Base-by-base conservation (phyloP, 2,113 vertebrate species). In the Alaudala cheleensis region DNA sequence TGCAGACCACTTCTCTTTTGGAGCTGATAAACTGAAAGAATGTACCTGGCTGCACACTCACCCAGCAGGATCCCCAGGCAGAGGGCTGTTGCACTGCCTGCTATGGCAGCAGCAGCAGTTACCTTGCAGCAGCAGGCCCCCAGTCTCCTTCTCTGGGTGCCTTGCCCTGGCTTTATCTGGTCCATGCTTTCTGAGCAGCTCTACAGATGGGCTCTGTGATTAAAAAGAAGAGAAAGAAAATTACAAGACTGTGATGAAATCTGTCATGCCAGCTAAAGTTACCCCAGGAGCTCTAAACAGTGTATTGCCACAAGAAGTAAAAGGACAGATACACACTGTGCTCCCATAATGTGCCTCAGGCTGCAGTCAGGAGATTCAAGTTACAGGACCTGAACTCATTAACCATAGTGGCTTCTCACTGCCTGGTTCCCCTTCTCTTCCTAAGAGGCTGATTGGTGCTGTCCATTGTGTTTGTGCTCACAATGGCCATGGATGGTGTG, bases 11-110 rank as follows among this genome's bases (percentile, higher is more conserved):
- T 80, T 45, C 23, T 81, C 21, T 64, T 73, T n/a, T 47, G 44
- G 47, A 86, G 66, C 29, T 69, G 34, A 37, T 24, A 24, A 81
- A 66, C 25, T 20, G n/a, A 17, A 42, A 25, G 39, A 9, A 53
- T 1, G 2, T 4, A 19, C 11, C 16, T 6, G 0, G n/a, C 6
- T 12, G 51, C 44, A 26, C 72, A 96, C 98, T 98, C 91, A 98
- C 98, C 98, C 91, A 97, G 56, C 34, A 98, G 95, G 81, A 97
- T 88, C 9, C 97, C 98, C 50, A 98, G 85, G 81, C 80, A 86
- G 31, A 97, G 42, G 8, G 92, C 62, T 28, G 85, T 31, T 4
- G 81, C 1, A 1, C 91, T 33, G 58, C 96, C 67, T 6, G 28
- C 80, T 49, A 95, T 12, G 0, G 71, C 33, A 0, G 72, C 25